Evolutionary conservation across 2,113 vertebrate species (phyloP).

Genomic region (Grantiella picta): DNA sequence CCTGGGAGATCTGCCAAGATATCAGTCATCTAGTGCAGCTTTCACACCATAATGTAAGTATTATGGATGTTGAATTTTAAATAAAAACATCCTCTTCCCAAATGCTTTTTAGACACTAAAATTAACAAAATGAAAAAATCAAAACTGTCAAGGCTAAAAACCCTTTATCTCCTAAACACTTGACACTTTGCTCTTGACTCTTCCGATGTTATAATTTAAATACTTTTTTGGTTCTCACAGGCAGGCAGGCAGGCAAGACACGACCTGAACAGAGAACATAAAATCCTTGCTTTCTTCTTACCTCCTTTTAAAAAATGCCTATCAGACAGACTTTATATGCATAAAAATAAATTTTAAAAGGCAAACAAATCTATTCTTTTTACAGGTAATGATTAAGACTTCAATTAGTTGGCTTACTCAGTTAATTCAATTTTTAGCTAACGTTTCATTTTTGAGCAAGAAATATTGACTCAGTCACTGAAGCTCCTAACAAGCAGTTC

Average conservation of each 20-base stretch:
- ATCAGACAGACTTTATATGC: not conserved
- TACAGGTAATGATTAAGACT: not conserved
- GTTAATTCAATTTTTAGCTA: conserved; percentile 3
- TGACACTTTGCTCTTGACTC: not conserved
- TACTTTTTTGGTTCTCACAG: not conserved
- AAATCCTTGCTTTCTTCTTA: not conserved
- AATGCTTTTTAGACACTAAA: not conserved
- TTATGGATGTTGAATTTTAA: conserved; percentile 18
- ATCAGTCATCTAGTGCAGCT: conserved; percentile 3
- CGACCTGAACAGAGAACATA: not conserved
- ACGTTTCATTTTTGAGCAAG: not conserved
- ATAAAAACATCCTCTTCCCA: conserved; percentile 26
- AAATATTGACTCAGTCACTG: not conserved
- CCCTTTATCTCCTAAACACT: not conserved
- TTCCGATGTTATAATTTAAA: not conserved
- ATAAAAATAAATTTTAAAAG: not conserved
- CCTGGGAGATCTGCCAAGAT: conserved; percentile 29
- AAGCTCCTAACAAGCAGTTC: not conserved
- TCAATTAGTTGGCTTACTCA: not conserved
- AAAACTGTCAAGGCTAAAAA: not conserved
- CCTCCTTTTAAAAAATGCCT: not conserved
- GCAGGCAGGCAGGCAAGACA: not conserved
- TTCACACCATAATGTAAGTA: not conserved
- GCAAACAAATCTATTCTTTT: not conserved
- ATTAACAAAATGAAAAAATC: not conserved